phyloP scores from a whole-genome alignment of 2,888 invertebrate species.

The Mythimna impura region DNA sequence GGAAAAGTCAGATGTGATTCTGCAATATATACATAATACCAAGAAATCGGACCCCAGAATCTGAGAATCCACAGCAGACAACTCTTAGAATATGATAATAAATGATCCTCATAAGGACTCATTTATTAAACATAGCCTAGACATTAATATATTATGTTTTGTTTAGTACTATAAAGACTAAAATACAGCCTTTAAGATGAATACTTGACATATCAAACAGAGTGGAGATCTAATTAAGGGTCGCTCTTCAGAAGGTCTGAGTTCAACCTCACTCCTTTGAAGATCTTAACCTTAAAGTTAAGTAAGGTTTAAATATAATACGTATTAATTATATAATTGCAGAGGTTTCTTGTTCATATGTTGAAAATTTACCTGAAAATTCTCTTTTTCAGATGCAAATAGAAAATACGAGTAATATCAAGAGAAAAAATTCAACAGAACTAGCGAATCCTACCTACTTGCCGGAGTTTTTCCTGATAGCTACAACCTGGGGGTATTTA shows the following conservation, averaged over 20 bases:
- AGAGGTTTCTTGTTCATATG: background rate
- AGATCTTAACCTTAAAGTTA: conserved; percentile 31
- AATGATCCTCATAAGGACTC: background rate
- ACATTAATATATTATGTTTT: conserved; percentile 13
- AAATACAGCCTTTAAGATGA: conserved; percentile 19
- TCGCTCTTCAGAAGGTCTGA: conserved; percentile 39
- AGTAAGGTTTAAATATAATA: conserved; percentile 33
- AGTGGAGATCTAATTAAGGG: conserved; percentile 46
- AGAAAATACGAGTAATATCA: background rate
- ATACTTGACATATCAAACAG: conserved; percentile 48
- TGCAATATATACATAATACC: background rate
- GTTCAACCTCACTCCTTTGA: conserved; percentile 48
- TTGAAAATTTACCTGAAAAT: background rate
- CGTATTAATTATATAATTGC: conserved; percentile 15
- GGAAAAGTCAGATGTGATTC: background rate
- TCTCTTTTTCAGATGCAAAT: background rate
- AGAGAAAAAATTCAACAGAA: background rate
- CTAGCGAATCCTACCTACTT: background rate
- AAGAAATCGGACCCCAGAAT: background rate
- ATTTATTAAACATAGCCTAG: background rate
- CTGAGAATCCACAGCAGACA: background rate
- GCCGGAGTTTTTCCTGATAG: too few species aligned
- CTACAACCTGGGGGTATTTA: too few species aligned
- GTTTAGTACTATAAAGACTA: conserved; percentile 6
- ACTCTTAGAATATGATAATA: background rate